phyloP scores from a whole-genome alignment of 2,113 vertebrate genomes.

The Halcyon senegalensis region DNA sequence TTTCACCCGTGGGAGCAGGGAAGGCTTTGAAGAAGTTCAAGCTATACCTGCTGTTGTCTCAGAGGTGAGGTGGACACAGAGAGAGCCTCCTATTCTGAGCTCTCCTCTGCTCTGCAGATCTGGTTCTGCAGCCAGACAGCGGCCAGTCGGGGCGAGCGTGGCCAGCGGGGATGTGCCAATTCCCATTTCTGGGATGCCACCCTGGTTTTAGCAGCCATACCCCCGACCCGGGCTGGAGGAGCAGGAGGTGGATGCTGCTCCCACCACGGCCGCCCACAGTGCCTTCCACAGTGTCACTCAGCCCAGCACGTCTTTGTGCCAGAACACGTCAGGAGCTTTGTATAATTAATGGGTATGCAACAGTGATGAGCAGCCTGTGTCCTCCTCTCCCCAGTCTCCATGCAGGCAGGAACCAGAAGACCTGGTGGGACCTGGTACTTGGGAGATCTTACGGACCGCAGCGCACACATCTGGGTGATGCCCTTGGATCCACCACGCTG shows the following conservation, averaged over 20 bases:
- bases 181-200: background rate
- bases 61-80: background rate
- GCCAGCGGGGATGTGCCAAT: background rate
- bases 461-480: background rate
- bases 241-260: background rate
- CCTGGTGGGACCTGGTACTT: background rate
- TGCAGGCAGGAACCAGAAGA: background rate
- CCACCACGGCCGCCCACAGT: rapidly evolving
- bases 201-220: background rate
- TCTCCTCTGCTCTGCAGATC: background rate
- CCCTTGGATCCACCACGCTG: background rate
- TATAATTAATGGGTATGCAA: background rate
- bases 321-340: background rate
- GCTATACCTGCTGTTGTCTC: rapidly evolving
- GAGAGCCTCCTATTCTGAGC: background rate
- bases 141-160: rapidly evolving
- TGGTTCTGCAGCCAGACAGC: background rate
- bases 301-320: background rate
- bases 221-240: background rate
- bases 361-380: rapidly evolving
- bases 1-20: background rate
- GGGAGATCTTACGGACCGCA: rapidly evolving
- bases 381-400: background rate
- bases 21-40: background rate
- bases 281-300: background rate